Conservation (phyloP, 2,113 vertebrate species). For the Platichthys stellatus region DNA sequence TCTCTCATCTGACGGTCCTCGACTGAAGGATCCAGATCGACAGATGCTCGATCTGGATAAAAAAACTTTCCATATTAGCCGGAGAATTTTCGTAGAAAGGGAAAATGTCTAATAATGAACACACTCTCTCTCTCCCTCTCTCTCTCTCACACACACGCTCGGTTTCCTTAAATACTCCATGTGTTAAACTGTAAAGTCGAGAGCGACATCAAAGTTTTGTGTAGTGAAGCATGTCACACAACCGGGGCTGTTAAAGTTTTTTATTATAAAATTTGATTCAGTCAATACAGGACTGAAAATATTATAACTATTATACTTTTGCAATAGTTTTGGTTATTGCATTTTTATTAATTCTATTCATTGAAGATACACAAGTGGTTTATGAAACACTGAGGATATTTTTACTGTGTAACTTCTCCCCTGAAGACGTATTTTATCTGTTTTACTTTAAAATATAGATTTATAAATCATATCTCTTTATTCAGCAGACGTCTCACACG, state of each 20-base stretch:
- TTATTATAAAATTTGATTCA: not conserved
- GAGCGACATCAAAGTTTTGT: conserved; percentile 47
- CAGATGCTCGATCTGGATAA: no score
- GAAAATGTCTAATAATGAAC: conserved; percentile 47
- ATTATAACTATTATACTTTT: not conserved
- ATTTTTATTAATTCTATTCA: no score
- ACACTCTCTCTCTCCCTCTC: no score
- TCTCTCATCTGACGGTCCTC: no score
- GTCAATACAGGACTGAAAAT: not conserved
- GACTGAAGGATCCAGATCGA: no score
- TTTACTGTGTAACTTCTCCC: no score
- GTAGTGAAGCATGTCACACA: conserved; percentile 26
- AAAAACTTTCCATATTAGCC: conserved; percentile 63
- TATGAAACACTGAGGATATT: no score
- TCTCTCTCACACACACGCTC: conserved; percentile 10
- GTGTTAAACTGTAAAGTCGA: conserved; percentile 21
- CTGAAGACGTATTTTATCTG: no score
- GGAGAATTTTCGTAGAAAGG: not conserved
- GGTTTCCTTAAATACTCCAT: conserved; percentile 15
- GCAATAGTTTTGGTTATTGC: no score
- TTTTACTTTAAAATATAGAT: no score
- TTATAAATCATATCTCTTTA: not conserved
- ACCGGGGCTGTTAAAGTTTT: conserved; percentile 9
- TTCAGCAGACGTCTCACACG: not conserved
- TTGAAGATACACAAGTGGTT: no score